These are phyloP conservation scores for Invenusta paracnida DNA, from an alignment of 2,888 invertebrate genomes.

Conservation along the genomic window DNA sequence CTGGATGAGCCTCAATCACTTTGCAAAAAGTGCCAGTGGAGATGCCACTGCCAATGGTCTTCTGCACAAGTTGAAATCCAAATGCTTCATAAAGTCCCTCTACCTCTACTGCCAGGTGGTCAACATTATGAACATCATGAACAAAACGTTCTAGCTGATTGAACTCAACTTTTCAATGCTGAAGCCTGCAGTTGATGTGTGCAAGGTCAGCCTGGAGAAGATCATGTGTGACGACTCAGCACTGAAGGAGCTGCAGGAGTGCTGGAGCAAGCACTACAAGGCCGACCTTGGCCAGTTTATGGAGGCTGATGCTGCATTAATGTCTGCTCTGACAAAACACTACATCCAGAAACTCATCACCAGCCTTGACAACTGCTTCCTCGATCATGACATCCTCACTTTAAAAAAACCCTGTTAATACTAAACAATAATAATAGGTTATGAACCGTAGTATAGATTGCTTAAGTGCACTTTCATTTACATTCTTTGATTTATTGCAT, in stretches of 20 bases:
- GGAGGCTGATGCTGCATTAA: slow-evolving; percentile 1
- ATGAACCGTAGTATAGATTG: no score
- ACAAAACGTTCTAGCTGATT: neutral
- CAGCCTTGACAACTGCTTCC: neutral
- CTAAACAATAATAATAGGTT: no score
- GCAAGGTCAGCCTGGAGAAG: neutral
- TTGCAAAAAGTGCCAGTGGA: no score
- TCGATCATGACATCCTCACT: slow-evolving; percentile 1
- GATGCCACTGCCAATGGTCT: neutral
- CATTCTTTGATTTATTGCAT: no score
- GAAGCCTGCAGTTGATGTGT: neutral
- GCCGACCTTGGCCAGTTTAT: neutral
- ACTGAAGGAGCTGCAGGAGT: neutral
- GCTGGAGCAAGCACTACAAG: neutral
- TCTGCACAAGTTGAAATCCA: neutral
- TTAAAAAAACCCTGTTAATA: no score
- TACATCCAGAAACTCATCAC: neutral
- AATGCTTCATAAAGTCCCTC: slow-evolving; percentile 1
- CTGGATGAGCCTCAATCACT: no score
- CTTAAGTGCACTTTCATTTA: no score
- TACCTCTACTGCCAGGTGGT: slow-evolving; percentile 1
- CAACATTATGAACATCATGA: neutral
- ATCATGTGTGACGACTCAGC: slow-evolving; percentile 1
- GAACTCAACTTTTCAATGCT: neutral
- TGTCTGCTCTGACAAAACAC: slow-evolving; percentile 1